phyloP scores from a whole-genome alignment of 1,140 invertebrate genomes.

The Carposina sasakii region DNA sequence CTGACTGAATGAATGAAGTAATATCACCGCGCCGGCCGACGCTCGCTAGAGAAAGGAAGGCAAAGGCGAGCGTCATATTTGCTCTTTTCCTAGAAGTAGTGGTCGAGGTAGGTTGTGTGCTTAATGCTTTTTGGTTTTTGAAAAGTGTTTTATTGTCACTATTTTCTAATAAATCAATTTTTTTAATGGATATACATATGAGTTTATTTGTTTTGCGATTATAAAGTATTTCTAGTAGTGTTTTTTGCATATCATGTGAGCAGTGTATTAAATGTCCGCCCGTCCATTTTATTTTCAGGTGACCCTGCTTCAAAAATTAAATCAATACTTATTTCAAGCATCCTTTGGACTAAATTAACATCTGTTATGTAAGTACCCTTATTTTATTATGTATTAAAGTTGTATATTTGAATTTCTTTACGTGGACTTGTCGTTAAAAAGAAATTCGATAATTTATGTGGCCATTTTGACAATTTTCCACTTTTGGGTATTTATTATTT shows the following conservation, averaged over 20 bases:
- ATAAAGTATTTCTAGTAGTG: no score
- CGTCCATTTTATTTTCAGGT: constrained; percentile 36
- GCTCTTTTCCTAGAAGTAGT: constrained; percentile 57
- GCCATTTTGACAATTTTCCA: no score
- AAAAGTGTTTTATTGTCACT: constrained; percentile 7
- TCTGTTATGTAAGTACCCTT: constrained; percentile 45
- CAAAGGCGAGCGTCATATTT: neutral
- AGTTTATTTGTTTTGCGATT: no score
- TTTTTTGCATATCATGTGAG: no score
- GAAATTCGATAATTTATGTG: no score
- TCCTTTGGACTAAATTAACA: constrained; percentile 33
- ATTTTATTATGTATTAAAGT: no score
- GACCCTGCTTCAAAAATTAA: constrained; percentile 46
- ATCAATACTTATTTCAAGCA: constrained; percentile 45
- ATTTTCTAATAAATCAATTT: neutral
- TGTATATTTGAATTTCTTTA: no score
- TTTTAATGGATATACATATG: no score
- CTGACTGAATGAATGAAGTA: constrained; percentile 12
- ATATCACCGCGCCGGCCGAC: neutral
- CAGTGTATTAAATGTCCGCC: neutral
- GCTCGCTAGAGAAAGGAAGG: neutral
- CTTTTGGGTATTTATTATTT: no score
- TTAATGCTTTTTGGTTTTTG: constrained; percentile 3
- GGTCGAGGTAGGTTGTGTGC: constrained; percentile 59
- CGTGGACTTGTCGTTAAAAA: no score